Evolutionary conservation across 2,888 invertebrate genomes (phyloP).

Genomic region (Hyposoter dolosus): DNA sequence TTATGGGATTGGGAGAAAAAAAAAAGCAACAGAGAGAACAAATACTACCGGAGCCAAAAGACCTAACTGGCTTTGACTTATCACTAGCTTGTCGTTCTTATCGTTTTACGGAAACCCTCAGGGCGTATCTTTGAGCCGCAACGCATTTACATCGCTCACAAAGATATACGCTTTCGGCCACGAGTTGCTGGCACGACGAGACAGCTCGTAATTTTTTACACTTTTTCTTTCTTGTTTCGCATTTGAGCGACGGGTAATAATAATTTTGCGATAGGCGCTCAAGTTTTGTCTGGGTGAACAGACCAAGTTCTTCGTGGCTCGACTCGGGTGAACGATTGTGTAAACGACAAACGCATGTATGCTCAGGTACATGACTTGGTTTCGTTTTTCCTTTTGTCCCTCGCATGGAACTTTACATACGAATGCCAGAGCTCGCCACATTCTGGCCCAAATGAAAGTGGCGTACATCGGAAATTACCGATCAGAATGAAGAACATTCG

Average conservation of each 20-base stretch:
- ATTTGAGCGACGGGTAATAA: slow-evolving; percentile 58
- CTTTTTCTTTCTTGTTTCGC: slow-evolving; percentile 13
- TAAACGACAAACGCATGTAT: slow-evolving; percentile 51
- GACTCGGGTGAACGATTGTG: slow-evolving; percentile 29
- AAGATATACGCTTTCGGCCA: slow-evolving; percentile 35
- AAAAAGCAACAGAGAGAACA: neutral
- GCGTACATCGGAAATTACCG: neutral
- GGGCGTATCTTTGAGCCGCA: slow-evolving; percentile 47
- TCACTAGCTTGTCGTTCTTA: slow-evolving; percentile 54
- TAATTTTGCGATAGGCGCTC: slow-evolving; percentile 57
- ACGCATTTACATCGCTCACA: slow-evolving; percentile 23
- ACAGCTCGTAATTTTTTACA: slow-evolving; percentile 21
- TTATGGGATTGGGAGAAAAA: neutral
- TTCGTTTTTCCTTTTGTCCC: slow-evolving; percentile 28
- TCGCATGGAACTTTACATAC: neutral
- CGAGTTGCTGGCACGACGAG: neutral
- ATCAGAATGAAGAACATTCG: slow-evolving; percentile 3
- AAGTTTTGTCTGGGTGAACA: neutral
- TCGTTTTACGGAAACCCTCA: slow-evolving; percentile 60
- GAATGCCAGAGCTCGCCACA: slow-evolving; percentile 21
- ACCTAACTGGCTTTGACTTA: slow-evolving; percentile 27
- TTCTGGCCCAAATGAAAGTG: neutral
- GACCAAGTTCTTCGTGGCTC: slow-evolving; percentile 4
- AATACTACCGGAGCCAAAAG: slow-evolving; percentile 1
- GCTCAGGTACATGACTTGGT: slow-evolving; percentile 54